A percentile compares a stretch with the other conserved stretches of the same genome.
Evolutionary conservation across 2,113 vertebrate genomes (phyloP).

Genomic region (Phalacrocorax pelagicus): DNA sequence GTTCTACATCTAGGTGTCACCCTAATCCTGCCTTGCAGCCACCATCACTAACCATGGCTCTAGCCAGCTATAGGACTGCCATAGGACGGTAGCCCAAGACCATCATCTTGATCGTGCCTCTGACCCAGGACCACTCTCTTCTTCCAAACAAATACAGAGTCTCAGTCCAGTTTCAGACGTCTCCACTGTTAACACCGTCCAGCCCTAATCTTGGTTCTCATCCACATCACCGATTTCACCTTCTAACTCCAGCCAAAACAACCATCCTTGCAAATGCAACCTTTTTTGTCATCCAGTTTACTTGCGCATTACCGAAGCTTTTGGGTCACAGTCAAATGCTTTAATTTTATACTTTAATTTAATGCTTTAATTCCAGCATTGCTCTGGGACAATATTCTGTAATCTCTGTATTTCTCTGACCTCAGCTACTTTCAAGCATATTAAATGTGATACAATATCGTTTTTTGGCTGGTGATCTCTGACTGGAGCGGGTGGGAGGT

Average conservation of each 20-base stretch:
- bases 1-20: background rate
- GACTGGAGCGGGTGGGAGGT: background rate
- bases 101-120: background rate
- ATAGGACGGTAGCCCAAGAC: background rate
- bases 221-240: background rate
- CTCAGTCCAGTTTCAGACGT: background rate
- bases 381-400: background rate
- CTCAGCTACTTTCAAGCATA: background rate
- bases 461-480: background rate
- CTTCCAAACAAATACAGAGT: background rate
- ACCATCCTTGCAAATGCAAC: background rate
- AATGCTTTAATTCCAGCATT: background rate
- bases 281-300: background rate
- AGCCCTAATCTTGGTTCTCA: background rate
- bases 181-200: background rate
- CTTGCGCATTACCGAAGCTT: background rate
- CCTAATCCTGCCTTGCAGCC: background rate
- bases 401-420: background rate
- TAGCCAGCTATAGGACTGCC: too few species aligned
- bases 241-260: background rate
- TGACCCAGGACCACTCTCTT: background rate
- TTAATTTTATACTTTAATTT: background rate
- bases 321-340: background rate
- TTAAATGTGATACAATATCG: background rate
- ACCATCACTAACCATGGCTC: background rate